Conservation (phyloP, 2,888 invertebrate species). For the Cynaeus angustus region DNA sequence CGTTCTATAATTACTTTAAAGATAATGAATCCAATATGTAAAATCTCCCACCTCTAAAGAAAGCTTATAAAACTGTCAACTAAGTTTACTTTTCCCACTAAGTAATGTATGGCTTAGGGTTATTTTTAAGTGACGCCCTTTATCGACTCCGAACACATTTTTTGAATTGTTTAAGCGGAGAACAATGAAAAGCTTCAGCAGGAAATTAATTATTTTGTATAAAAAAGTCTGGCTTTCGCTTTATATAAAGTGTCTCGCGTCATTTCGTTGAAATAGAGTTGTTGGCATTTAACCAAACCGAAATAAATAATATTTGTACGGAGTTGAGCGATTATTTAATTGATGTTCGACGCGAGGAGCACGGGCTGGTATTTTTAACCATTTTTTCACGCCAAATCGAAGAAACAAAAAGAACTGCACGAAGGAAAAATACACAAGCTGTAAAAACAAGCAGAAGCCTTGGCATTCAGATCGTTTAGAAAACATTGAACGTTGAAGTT, state of each 20-base stretch:
- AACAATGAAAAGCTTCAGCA: background rate
- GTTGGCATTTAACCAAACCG: conserved; percentile 48
- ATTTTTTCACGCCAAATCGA: too few species aligned
- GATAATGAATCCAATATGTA: conserved; percentile 49
- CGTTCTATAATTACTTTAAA: conserved; percentile 39
- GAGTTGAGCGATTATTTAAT: conserved; percentile 17
- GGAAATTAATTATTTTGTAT: conserved; percentile 1
- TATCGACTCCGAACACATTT: conserved; percentile 34
- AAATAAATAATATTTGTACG: conserved; percentile 43
- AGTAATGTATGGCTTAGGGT: conserved; percentile 43
- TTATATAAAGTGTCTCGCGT: conserved; percentile 1
- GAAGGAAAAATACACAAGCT: background rate
- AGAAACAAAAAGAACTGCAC: too few species aligned
- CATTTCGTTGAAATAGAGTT: conserved; percentile 10
- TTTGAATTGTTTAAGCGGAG: conserved; percentile 17
- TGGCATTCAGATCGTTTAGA: conserved; percentile 4
- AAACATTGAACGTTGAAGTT: too few species aligned
- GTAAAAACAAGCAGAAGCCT: background rate
- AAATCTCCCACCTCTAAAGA: conserved; percentile 47
- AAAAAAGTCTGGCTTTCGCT: background rate
- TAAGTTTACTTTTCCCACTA: conserved; percentile 51
- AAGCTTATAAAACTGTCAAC: conserved; percentile 56
- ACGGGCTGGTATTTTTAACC: background rate
- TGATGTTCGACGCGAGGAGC: background rate
- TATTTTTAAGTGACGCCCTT: conserved; percentile 37